Conservation (phyloP, 1,140 invertebrate species). For the Drosophila willistoni region DNA sequence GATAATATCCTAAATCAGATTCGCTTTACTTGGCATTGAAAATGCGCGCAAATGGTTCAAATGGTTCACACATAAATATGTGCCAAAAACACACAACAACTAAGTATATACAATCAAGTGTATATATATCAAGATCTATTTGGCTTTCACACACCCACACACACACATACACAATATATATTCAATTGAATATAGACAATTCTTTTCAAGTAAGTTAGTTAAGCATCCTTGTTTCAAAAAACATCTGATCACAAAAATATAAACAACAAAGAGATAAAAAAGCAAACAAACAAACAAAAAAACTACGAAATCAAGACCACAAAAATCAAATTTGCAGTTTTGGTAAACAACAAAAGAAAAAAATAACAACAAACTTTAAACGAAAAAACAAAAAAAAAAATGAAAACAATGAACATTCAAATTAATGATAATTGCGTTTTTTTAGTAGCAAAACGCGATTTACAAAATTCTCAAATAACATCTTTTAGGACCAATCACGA, state of each 20-base stretch:
- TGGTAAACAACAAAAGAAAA: constrained; percentile 56
- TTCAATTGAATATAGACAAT: constrained; percentile 51
- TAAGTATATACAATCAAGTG: constrained; percentile 38
- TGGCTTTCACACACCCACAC: constrained; percentile 47
- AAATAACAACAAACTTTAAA: constrained; percentile 46
- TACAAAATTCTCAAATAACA: constrained; percentile 66
- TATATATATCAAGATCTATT: constrained; percentile 51
- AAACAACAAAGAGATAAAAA: constrained; percentile 27
- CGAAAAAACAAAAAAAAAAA: constrained; percentile 24
- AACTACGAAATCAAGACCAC: constrained; percentile 26
- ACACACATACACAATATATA: constrained; percentile 44
- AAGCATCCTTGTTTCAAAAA: constrained; percentile 79
- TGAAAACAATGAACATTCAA: constrained; percentile 43
- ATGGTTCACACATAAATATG: constrained; percentile 22
- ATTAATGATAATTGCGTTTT: constrained; percentile 74
- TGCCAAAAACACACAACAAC: constrained; percentile 53
- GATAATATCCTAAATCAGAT: constrained; percentile 36
- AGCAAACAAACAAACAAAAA: constrained; percentile 29
- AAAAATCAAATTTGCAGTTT: constrained; percentile 67
- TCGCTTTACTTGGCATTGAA: constrained; percentile 55
- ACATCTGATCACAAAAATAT: constrained; percentile 82
- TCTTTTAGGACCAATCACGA: constrained; percentile 57
- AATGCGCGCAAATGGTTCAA: constrained; percentile 55
- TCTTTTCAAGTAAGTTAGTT: constrained; percentile 69
- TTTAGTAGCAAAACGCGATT: constrained; percentile 81